Evolutionary conservation across 1,140 invertebrate species (phyloP).

Genomic region (Aphelenchoides avenae): DNA sequence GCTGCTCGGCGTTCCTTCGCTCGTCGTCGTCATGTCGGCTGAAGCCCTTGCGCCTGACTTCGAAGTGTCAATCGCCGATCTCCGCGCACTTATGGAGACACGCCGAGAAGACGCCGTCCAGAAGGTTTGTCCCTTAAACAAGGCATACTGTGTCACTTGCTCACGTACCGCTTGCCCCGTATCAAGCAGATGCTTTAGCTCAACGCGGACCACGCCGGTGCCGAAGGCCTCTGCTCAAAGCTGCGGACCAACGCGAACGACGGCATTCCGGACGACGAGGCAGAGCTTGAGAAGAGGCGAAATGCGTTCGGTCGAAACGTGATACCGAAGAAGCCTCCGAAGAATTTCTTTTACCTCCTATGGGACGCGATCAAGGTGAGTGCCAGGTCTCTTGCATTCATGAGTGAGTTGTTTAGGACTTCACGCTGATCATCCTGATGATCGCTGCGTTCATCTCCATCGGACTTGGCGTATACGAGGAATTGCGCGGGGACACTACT

Average conservation of each 20-base stretch:
- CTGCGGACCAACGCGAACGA: constrained; percentile 14
- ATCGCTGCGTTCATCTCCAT: constrained; percentile 48
- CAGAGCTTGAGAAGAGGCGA: no score
- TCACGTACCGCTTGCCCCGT: neutral
- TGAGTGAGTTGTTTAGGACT: no score
- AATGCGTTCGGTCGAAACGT: no score
- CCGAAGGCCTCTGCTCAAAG: constrained; percentile 70
- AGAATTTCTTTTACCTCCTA: no score
- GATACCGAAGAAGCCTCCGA: no score
- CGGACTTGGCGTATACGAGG: constrained; percentile 51
- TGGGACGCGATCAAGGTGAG: no score
- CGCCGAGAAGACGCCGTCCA: constrained; percentile 78
- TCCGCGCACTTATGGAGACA: constrained; percentile 92
- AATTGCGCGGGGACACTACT: no score
- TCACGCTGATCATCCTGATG: constrained; percentile 51
- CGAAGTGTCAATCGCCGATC: no score
- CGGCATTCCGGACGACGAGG: constrained; percentile 13
- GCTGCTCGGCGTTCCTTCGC: no score
- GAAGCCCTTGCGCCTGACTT: no score
- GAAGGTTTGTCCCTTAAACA: constrained; percentile 63
- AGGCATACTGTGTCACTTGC: neutral
- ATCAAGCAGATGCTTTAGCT: constrained; percentile 27
- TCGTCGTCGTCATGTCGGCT: no score
- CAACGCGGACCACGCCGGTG: constrained; percentile 72
- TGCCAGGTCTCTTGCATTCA: no score